These are phyloP conservation scores for Ranitomeya variabilis DNA, from an alignment of 2,113 vertebrate genomes.

Conservation along the genomic window DNA sequence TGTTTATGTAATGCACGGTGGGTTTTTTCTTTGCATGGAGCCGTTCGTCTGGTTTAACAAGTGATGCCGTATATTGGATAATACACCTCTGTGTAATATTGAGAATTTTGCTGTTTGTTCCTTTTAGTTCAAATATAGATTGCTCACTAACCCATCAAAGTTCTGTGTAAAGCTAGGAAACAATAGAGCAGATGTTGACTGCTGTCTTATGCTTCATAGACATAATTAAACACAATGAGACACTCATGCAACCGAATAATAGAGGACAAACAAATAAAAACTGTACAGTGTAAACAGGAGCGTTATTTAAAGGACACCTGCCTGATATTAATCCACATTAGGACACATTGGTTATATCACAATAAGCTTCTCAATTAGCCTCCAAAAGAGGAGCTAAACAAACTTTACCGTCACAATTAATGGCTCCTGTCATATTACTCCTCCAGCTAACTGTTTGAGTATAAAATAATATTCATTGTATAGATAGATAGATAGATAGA, in stretches of 20 bases:
- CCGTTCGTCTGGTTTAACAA: constrained; percentile 65
- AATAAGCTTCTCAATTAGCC: constrained; percentile 1
- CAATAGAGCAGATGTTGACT: constrained; percentile 82
- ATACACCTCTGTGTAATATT: constrained; percentile 71
- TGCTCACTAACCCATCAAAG: constrained; percentile 84
- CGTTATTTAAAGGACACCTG: constrained; percentile 72
- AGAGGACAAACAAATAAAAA: constrained; percentile 70
- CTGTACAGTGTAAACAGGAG: constrained; percentile 64
- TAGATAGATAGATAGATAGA: no score
- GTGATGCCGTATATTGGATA: constrained; percentile 71
- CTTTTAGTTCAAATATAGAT: constrained; percentile 76
- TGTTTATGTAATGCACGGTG: background rate
- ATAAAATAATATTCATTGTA: background rate
- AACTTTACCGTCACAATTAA: background rate
- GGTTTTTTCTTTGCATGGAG: constrained; percentile 31
- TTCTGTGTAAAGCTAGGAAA: constrained; percentile 78
- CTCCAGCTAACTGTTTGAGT: background rate
- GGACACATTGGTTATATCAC: background rate
- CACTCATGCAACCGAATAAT: constrained; percentile 68
- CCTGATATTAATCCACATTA: constrained; percentile 55
- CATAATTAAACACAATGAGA: constrained; percentile 79
- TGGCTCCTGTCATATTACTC: background rate
- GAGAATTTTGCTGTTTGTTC: constrained; percentile 71
- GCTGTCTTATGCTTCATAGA: constrained; percentile 76
- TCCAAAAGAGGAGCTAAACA: background rate